These are phyloP conservation scores for Drosophila maculinotata DNA, from an alignment of 2,888 invertebrate species.

Conservation along the genomic window DNA sequence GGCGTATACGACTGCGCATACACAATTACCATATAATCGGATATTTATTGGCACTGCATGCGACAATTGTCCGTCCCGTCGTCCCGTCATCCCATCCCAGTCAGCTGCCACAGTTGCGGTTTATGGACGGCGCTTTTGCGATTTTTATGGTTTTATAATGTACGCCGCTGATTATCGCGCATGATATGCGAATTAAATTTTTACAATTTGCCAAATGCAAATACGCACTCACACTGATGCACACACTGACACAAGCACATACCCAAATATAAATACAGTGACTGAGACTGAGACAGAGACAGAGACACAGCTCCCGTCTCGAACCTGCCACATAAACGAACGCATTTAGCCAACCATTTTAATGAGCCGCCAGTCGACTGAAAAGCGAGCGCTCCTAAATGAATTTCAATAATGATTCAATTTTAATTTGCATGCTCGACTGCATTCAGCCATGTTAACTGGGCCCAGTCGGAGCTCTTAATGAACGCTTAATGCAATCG, in stretches of 20 bases:
- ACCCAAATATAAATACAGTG: conserved; percentile 2
- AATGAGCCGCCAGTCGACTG: conserved; percentile 54
- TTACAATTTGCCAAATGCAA: conserved; percentile 79
- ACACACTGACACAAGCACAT: too few species aligned
- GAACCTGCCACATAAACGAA: conserved; percentile 32
- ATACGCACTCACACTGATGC: too few species aligned
- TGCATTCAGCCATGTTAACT: conserved; percentile 38
- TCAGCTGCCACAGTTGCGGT: conserved; percentile 35
- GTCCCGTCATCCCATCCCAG: background rate
- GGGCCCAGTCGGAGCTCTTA: conserved; percentile 32
- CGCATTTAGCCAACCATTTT: conserved; percentile 57
- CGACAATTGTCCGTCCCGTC: conserved; percentile 66
- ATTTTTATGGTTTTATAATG: conserved; percentile 82
- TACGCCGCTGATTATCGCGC: conserved; percentile 78
- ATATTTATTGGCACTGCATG: conserved; percentile 78
- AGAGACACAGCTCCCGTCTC: conserved; percentile 2
- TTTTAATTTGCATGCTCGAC: conserved; percentile 74
- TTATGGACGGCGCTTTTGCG: conserved; percentile 76
- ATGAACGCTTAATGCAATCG: conserved; percentile 68
- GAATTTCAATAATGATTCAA: conserved; percentile 82
- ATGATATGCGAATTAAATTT: conserved; percentile 80
- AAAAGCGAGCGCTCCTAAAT: conserved; percentile 46
- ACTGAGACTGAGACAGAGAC: background rate
- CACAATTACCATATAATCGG: conserved; percentile 77
- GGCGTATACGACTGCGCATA: too few species aligned